Percentiles rank a stretch among this genome's conserved stretches.
These are phyloP conservation scores for Crocuta crocuta DNA, from an alignment of 2,113 vertebrate genomes.

Conservation along the genomic window DNA sequence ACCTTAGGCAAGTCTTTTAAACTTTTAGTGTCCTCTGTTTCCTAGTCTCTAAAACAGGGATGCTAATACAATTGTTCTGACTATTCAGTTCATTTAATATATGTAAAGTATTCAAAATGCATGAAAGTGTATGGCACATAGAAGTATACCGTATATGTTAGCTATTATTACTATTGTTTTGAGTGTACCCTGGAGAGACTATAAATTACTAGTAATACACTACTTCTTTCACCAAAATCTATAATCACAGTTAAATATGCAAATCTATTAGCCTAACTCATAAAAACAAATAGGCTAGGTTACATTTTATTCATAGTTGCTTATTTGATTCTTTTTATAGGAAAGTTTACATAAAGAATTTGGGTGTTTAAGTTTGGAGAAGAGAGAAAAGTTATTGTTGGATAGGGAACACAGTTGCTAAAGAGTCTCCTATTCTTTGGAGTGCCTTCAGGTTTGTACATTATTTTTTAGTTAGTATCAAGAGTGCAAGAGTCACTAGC, in stretches of 20 bases:
- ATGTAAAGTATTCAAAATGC: neutral
- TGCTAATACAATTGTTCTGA: neutral
- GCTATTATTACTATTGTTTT: neutral
- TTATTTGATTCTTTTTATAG: neutral
- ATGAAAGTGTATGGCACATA: neutral
- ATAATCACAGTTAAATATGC: neutral
- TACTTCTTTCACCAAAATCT: slow-evolving; percentile 11
- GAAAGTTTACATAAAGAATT: slow-evolving; percentile 43
- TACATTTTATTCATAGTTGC: neutral
- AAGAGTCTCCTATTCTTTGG: neutral
- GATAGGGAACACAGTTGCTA: neutral
- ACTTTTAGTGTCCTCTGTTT: slow-evolving; percentile 13
- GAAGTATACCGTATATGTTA: neutral
- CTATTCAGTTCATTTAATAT: neutral
- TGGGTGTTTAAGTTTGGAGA: neutral
- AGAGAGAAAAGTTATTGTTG: neutral
- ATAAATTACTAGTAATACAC: neutral
- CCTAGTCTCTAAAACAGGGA: neutral
- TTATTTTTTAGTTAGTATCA: slow-evolving; percentile 21
- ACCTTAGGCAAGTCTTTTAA: neutral
- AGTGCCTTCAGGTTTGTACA: neutral
- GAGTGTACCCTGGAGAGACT: neutral
- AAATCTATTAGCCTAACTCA: neutral
- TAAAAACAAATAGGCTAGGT: neutral
- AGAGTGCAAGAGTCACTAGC: neutral